Percentiles rank a stretch among this genome's conserved stretches.
phyloP scores from a whole-genome alignment of 2,888 invertebrate species.

The Watsonalla cultraria region DNA sequence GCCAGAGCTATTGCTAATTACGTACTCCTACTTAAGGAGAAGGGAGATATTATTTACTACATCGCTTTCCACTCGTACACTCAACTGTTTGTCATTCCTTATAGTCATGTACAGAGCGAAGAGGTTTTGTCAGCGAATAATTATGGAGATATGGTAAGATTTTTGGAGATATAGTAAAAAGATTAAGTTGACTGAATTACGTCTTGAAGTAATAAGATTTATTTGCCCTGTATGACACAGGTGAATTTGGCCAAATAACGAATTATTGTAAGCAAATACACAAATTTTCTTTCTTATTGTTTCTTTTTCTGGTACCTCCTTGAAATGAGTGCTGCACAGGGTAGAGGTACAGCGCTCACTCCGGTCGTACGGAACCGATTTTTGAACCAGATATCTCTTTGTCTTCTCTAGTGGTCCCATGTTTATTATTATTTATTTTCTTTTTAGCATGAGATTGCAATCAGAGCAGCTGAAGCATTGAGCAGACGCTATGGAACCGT shows the following conservation, averaged over 20 bases:
- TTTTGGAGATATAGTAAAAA: neutral
- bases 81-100: constrained; percentile 73
- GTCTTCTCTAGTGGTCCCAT: too few species aligned
- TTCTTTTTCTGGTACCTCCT: too few species aligned
- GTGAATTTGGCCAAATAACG: neutral
- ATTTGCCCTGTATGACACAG: neutral
- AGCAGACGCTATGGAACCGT: constrained; percentile 40
- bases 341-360: too few species aligned
- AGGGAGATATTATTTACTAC: constrained; percentile 61
- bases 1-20: constrained; percentile 57
- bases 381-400: too few species aligned
- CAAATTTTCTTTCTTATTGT: neutral
- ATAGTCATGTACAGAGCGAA: constrained; percentile 49
- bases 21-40: constrained; percentile 29
- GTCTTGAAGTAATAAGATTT: neutral
- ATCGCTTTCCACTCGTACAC: constrained; percentile 78
- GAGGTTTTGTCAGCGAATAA: constrained; percentile 36
- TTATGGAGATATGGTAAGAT: constrained; percentile 58
- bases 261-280: neutral
- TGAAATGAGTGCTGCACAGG: too few species aligned
- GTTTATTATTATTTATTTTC: constrained; percentile 5
- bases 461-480: constrained; percentile 44
- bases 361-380: too few species aligned
- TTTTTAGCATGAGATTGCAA: constrained; percentile 58
- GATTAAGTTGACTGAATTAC: constrained; percentile 6